phyloP scores from a whole-genome alignment of 2,797 vertebrate species.

The Protosalanx chinensis region DNA sequence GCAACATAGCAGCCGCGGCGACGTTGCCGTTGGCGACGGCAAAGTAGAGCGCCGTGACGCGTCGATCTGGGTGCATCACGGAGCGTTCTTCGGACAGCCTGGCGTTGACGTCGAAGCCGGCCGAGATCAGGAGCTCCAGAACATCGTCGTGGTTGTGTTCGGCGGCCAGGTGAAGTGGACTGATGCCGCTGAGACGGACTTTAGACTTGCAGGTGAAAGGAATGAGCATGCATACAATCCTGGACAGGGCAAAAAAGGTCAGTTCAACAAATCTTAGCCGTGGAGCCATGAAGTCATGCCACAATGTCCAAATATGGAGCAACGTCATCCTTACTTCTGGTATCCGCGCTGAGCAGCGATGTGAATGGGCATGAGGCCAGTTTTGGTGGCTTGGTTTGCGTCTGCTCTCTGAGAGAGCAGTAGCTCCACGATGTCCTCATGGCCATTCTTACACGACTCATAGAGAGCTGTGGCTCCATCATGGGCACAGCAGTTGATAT shows the following conservation, averaged over 20 bases:
- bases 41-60: constrained; percentile 82
- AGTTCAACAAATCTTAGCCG: not conserved
- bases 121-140: constrained; percentile 78
- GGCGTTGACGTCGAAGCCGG: constrained; percentile 80
- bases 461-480: constrained; percentile 88
- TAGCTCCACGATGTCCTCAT: constrained; percentile 76
- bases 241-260: constrained; percentile 39
- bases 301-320: not conserved
- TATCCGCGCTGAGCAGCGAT: constrained; percentile 83
- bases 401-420: constrained; percentile 87
- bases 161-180: constrained; percentile 84
- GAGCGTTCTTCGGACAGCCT: constrained; percentile 76
- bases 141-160: constrained; percentile 79
- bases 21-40: constrained; percentile 82
- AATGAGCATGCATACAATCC: constrained; percentile 81
- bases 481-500: constrained; percentile 87
- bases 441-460: constrained; percentile 89
- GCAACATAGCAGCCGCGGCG: constrained; percentile 74
- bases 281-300: not conserved
- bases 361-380: constrained; percentile 85
- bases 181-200: constrained; percentile 79
- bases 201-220: constrained; percentile 78
- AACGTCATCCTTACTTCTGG: constrained; percentile 70
- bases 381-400: constrained; percentile 86
- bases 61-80: constrained; percentile 81